A percentile compares a stretch with the other conserved stretches of the same genome.
phyloP scores from a whole-genome alignment of 2,113 vertebrate species.

The Chloroceryle aenea region DNA sequence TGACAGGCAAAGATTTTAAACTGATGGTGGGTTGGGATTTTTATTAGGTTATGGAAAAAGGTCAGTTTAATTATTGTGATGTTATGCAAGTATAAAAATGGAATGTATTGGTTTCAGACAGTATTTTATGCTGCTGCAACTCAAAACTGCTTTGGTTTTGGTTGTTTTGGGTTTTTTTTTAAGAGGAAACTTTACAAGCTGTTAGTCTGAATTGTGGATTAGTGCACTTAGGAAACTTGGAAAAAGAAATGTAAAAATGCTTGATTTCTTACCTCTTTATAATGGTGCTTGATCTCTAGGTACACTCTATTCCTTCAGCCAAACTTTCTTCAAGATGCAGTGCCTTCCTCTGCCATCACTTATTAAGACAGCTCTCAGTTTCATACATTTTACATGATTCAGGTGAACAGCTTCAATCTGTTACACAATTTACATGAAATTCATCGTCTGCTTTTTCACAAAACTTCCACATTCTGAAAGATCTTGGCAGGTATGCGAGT shows the following conservation, averaged over 20 bases:
- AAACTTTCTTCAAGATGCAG: background rate
- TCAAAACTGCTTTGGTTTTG: background rate
- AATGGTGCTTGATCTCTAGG: background rate
- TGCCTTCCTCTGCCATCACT: background rate
- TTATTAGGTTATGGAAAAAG: constrained; percentile 26
- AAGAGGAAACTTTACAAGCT: constrained; percentile 27
- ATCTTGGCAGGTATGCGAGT: background rate
- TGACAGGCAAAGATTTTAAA: constrained; percentile 9
- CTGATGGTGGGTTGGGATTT: background rate
- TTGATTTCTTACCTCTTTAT: background rate
- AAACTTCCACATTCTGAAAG: background rate
- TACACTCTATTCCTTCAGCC: background rate
- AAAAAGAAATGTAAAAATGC: background rate
- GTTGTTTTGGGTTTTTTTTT: background rate
- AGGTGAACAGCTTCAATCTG: background rate
- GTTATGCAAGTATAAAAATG: constrained; percentile 25
- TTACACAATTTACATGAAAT: background rate
- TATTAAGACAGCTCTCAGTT: background rate
- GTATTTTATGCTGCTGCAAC: constrained; percentile 11
- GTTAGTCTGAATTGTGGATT: constrained; percentile 18
- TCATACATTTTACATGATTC: background rate
- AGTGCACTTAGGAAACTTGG: background rate
- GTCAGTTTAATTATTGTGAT: constrained; percentile 46
- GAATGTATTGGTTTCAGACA: constrained; percentile 32
- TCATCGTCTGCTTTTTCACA: background rate